Evolutionary conservation across 2,797 vertebrate genomes (phyloP).

Genomic region (Corythornis leucogaster): DNA sequence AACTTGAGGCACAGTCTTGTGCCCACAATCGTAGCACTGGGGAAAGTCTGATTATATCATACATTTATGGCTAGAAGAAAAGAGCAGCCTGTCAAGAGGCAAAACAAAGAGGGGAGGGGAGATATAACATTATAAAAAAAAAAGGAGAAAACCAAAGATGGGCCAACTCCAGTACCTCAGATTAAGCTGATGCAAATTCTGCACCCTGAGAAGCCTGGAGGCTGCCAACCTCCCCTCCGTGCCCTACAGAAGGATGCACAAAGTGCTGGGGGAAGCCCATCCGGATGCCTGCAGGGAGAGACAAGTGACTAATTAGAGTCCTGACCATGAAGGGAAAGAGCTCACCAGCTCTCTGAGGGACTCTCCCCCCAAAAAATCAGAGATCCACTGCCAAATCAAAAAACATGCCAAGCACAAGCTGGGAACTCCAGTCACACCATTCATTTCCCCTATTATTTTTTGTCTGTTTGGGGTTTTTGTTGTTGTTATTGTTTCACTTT

Average conservation of each 20-base stretch:
- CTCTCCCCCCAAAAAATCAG: background rate
- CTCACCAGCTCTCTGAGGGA: constrained; percentile 8
- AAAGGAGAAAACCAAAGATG: background rate
- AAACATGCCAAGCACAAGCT: background rate
- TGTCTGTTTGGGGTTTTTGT: background rate
- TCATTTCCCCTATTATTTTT: rapidly evolving
- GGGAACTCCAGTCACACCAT: background rate
- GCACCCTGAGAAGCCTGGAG: background rate
- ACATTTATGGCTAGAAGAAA: background rate
- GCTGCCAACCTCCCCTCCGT: constrained; percentile 28
- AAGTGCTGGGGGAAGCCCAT: background rate
- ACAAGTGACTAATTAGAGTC: constrained; percentile 49
- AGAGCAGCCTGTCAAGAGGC: background rate
- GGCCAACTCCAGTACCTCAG: background rate
- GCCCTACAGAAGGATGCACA: background rate
- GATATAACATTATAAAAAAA: too few relatives aligned
- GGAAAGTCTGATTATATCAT: background rate
- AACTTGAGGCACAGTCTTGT: rapidly evolving
- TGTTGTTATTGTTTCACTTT: background rate
- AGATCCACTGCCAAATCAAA: background rate
- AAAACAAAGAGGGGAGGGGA: background rate
- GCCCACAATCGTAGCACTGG: rapidly evolving
- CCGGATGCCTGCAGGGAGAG: constrained; percentile 50
- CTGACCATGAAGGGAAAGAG: constrained; percentile 5
- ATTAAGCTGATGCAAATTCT: background rate